Percentiles rank a stretch among this genome's conserved stretches.
Conservation (phyloP, 2,797 vertebrate species). For the Gallinago stenura region DNA sequence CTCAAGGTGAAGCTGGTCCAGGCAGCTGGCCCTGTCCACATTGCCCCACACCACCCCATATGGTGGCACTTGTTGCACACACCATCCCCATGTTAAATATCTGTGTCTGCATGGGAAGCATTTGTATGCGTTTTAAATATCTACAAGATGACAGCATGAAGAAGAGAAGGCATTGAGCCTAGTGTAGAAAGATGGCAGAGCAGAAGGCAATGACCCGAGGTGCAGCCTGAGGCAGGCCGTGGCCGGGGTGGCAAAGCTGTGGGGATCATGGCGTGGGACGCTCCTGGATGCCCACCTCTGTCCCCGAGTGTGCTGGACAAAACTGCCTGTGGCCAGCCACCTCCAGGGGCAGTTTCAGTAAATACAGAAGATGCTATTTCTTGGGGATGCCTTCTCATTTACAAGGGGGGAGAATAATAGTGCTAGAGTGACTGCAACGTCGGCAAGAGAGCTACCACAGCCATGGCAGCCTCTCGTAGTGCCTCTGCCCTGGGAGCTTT, state of each 20-base stretch:
- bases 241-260: no score
- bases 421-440: not conserved
- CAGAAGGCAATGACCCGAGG: not conserved
- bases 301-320: not conserved
- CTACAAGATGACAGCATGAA: fast-evolving
- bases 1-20: not conserved
- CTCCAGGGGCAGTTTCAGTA: not conserved
- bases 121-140: fast-evolving
- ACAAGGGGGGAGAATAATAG: not conserved
- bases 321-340: not conserved
- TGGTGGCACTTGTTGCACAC: fast-evolving
- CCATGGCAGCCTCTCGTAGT: not conserved
- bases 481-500: not conserved
- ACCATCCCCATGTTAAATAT: fast-evolving
- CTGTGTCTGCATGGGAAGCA: fast-evolving
- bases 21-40: not conserved
- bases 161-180: fast-evolving
- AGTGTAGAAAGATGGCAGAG: not conserved
- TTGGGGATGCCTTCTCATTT: not conserved
- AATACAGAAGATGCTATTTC: not conserved
- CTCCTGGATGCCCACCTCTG: not conserved
- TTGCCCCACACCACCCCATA: fast-evolving
- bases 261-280: not conserved
- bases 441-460: not conserved
- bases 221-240: not conserved